Conservation (phyloP, 2,888 invertebrate genomes). For the Lasioglossum calceatum region DNA sequence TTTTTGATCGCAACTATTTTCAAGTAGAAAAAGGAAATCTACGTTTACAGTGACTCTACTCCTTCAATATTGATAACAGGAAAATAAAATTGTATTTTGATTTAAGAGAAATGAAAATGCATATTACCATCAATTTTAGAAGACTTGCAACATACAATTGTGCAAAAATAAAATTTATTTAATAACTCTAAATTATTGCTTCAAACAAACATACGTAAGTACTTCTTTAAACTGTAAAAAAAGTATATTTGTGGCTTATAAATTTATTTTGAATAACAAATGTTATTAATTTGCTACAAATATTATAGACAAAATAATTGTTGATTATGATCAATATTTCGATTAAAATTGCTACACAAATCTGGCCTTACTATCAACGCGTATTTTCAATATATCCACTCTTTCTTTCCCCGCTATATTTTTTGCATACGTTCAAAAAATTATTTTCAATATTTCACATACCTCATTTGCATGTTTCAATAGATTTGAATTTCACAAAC, state of each 20-base stretch:
- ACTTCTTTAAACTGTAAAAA: neutral
- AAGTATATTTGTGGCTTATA: too few relatives aligned
- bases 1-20: neutral
- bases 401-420: neutral
- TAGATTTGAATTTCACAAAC: neutral
- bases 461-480: neutral
- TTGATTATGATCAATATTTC: neutral
- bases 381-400: neutral
- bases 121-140: neutral
- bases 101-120: neutral
- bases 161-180: neutral
- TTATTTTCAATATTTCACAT: neutral
- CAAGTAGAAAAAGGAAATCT: neutral
- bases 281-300: neutral
- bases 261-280: neutral
- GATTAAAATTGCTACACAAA: neutral
- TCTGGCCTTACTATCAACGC: neutral
- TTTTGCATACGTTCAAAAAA: neutral
- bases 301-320: neutral
- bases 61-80: neutral
- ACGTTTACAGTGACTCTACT: neutral
- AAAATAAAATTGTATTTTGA: neutral
- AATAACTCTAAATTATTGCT: neutral
- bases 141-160: neutral
- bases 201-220: neutral